Base-by-base conservation (phyloP, 92 coral and sea anemone species). In the Siderastrea radians region DNA sequence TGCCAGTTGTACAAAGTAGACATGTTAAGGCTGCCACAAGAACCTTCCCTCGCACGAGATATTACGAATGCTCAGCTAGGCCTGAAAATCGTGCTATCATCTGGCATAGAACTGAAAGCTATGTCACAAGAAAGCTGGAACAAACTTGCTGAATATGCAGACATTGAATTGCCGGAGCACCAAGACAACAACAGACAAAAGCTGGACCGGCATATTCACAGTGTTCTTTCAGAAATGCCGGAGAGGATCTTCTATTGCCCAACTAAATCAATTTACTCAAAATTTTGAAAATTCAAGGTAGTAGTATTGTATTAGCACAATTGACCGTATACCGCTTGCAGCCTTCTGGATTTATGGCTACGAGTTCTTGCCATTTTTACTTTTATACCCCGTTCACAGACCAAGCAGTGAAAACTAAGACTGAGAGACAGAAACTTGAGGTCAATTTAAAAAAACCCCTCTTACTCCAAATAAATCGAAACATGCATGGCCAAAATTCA, bases 1-100 rank as follows among this genome's bases (percentile, higher is more conserved):
- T 84, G 81, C 53, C 87, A 84, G 61, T 74, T 84, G 43, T 63
- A 62, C n/a, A 84, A 74, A 74, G 87, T 74, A 3, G 81, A 74
- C 73, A 17, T 63, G 87, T 15, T 5, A 13, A 58, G 26, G 1
- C n/a, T 78, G 11, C 58, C 60, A 2, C 38, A 26, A 26, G 38
- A 26, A 26, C 38, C 38, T 26, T 11, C 67, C 11, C 63, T 54
- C 7, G n/a, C 9, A 19, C n/a, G 19, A 46, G 86, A 84, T 49
- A 84, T 74, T 43, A 4, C 1, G n/a, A 84, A 84, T 48, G 87
- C 64, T 11, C 62, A 7, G 7, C 62, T 50, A 45, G 87, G 87
- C 16, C 48, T 84, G 87, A 26, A 15, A 49, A 74, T 6, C 46
- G 49, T 84, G 87, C 73, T 74, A 4, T 2, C 63, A 7, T 52